Conservation (phyloP, 2,797 vertebrate genomes). For the Synanceia verrucosa region DNA sequence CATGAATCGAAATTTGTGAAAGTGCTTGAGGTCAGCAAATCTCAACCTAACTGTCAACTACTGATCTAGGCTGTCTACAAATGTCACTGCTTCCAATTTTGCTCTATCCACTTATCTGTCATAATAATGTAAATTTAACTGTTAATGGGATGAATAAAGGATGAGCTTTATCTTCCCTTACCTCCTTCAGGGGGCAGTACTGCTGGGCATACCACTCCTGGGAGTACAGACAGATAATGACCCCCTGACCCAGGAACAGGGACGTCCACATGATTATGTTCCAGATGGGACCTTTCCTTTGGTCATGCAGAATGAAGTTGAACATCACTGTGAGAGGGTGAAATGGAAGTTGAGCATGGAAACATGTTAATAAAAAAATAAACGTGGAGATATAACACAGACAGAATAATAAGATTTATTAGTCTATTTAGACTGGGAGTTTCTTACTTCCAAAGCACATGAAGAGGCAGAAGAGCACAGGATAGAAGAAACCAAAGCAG, state of each 20-base stretch:
- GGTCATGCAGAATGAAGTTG: conserved; percentile 95
- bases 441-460: conserved; percentile 96
- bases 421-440: too few relatives aligned
- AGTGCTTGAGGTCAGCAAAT: neutral
- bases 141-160: too few relatives aligned
- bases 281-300: conserved; percentile 94
- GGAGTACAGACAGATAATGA: conserved; percentile 94
- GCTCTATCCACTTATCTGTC: too few relatives aligned
- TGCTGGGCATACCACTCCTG: conserved; percentile 96
- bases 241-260: conserved; percentile 92
- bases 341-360: neutral
- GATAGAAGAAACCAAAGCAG: conserved; percentile 95
- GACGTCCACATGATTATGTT: conserved; percentile 96
- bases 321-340: conserved; percentile 86
- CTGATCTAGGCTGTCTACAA: too few relatives aligned
- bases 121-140: too few relatives aligned
- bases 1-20: neutral
- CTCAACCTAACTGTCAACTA: neutral
- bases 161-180: too few relatives aligned
- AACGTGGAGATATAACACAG: neutral
- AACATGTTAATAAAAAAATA: neutral
- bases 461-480: conserved; percentile 93
- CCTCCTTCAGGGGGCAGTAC: conserved; percentile 90
- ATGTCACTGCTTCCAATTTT: too few relatives aligned
- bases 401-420: neutral